Base-by-base conservation (phyloP, 2,888 invertebrate genomes). In the Entomobrya proxima region DNA sequence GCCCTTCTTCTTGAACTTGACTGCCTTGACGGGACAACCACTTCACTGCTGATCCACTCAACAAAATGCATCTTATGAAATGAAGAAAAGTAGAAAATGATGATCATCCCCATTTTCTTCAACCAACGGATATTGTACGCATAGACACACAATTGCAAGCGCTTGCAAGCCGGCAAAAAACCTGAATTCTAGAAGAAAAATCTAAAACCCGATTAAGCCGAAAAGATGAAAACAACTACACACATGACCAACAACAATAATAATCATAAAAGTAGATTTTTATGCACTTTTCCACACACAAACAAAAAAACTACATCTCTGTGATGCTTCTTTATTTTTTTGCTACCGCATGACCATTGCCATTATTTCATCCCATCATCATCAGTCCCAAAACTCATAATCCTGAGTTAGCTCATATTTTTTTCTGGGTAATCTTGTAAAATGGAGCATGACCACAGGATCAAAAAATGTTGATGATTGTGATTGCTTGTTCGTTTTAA, bases 21-120 rank as follows among this genome's bases (percentile, higher is more conserved):
- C 81, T 81, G 32, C 81, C 81, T 81, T 81, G 81, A 81, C 81
- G 81, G 72, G 74, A 81, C 67, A 69, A 80, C 80, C 52, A 40
- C 64, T 67, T n/a, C n/a, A n/a, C n/a, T n/a, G n/a, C n/a, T n/a
- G n/a, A n/a, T n/a, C 21, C 35, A n/a, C 58, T 4, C 15, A 55
- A 37, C 55, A 52, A 27, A 40, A 69, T 32, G 21, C 67, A 67
- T 67, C 67, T n/a, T n/a, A n/a, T n/a, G n/a, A n/a, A n/a, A n/a
- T n/a, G n/a, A n/a, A n/a, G n/a, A n/a, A n/a, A n/a, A n/a, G n/a
- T n/a, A n/a, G n/a, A n/a, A n/a, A n/a, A n/a, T n/a, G n/a, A n/a
- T n/a, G n/a, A n/a, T n/a, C n/a, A n/a, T n/a, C n/a, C n/a, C n/a
- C n/a, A 37, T 67, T 9, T 21, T 67, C 24, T 7, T 67, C 50